A percentile compares a stretch with the other conserved stretches of the same genome.
Conservation (phyloP, 2,797 vertebrate species). For the Telmatherina bonti region DNA sequence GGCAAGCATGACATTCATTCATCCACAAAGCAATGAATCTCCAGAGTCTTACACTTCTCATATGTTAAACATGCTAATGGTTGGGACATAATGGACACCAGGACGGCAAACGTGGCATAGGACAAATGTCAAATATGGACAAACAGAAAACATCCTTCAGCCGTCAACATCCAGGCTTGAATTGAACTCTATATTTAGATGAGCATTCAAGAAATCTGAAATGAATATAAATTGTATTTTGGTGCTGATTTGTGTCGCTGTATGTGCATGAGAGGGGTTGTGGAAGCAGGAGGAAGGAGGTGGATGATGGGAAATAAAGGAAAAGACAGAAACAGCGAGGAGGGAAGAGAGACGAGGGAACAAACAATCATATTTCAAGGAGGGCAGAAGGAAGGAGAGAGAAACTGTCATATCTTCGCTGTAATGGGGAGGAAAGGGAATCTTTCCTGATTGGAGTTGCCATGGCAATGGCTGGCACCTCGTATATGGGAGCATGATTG, state of each 20-base stretch:
- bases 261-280: constrained; percentile 3
- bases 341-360: constrained; percentile 8
- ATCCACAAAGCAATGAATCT: too few species aligned
- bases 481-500: constrained; percentile 45
- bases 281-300: constrained; percentile 10
- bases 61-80: background rate
- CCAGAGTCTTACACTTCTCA: background rate
- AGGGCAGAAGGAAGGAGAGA: constrained; percentile 55
- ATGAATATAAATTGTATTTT: constrained; percentile 29
- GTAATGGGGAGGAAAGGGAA: constrained; percentile 67
- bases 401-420: constrained; percentile 74
- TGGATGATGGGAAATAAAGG: constrained; percentile 21
- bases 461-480: constrained; percentile 78
- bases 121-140: background rate
- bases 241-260: constrained; percentile 17
- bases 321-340: constrained; percentile 5
- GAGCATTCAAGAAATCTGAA: background rate
- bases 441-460: constrained; percentile 80
- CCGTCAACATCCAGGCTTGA: background rate
- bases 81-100: background rate
- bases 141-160: too few species aligned
- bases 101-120: background rate
- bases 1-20: too few species aligned
- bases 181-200: background rate
- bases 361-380: constrained; percentile 48